Evolutionary conservation across 2,888 invertebrate species (phyloP).

Genomic region (Ochropleura leucogaster): DNA sequence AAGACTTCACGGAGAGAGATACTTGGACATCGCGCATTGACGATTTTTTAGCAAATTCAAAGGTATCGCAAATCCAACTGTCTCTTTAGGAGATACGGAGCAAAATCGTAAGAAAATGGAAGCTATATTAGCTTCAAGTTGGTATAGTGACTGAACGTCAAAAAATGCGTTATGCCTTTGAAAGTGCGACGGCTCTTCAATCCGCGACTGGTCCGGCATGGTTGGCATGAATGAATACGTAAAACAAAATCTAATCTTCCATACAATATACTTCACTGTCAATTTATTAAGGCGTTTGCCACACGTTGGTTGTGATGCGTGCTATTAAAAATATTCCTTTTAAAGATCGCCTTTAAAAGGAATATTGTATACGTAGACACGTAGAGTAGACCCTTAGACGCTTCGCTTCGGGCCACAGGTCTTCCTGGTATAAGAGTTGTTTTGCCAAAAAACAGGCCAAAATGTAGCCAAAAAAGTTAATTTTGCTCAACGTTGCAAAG

Average conservation of each 20-base stretch:
- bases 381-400: slow-evolving; percentile 88
- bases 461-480: slow-evolving; percentile 70
- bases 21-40: slow-evolving; percentile 51
- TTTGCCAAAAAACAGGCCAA: slow-evolving; percentile 87
- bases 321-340: slow-evolving; percentile 79
- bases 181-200: slow-evolving; percentile 32
- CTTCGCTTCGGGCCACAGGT: slow-evolving; percentile 88
- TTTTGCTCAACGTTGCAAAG: slow-evolving; percentile 63
- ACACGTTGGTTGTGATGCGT: slow-evolving; percentile 90
- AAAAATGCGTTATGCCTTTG: slow-evolving; percentile 5
- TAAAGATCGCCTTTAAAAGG: slow-evolving; percentile 74
- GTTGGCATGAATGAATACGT: slow-evolving; percentile 87
- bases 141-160: background rate
- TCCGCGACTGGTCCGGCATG: slow-evolving; percentile 72
- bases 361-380: slow-evolving; percentile 83
- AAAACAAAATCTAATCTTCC: slow-evolving; percentile 82
- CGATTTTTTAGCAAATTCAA: slow-evolving; percentile 16
- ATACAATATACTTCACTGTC: slow-evolving; percentile 84
- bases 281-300: slow-evolving; percentile 87
- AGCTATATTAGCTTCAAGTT: background rate
- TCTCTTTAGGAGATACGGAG: slow-evolving; percentile 2
- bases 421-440: slow-evolving; percentile 79
- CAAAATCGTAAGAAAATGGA: background rate
- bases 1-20: slow-evolving; percentile 58
- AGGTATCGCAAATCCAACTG: slow-evolving; percentile 4